Evolutionary conservation across 30 jellyfish, hydroid and myxozoan species (phyloP).

Genomic region (Pelagia noctiluca): DNA sequence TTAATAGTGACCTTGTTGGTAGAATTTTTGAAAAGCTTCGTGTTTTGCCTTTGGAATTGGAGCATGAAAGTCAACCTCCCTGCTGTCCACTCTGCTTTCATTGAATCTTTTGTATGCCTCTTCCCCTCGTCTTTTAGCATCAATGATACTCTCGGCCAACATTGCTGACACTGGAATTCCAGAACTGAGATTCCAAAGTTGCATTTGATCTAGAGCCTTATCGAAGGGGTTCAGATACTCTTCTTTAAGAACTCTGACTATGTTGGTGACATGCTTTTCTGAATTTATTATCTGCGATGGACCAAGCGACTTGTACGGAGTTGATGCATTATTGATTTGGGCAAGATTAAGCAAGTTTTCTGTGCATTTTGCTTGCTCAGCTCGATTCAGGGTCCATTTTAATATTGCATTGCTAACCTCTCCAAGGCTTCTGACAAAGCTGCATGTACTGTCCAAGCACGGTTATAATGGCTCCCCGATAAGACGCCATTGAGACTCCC

Average conservation of each 20-base stretch:
- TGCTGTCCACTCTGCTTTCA: background rate
- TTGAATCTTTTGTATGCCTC: background rate
- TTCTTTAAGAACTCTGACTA: background rate
- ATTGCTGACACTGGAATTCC: background rate
- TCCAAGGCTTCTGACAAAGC: conserved; percentile 42
- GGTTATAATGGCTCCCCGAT: conserved; percentile 3
- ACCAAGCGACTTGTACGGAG: conserved; percentile 26
- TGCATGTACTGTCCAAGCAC: conserved; percentile 33
- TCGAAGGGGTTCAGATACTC: conserved; percentile 25
- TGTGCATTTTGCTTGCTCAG: conserved; percentile 21
- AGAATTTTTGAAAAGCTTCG: background rate
- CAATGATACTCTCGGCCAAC: background rate
- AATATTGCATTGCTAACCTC: conserved; percentile 21
- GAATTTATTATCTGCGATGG: conserved; percentile 20
- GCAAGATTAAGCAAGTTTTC: background rate
- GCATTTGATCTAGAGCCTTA: background rate
- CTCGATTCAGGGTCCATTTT: conserved; percentile 37
- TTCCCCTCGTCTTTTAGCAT: no score
- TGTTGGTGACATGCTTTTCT: conserved; percentile 4
- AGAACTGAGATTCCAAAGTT: conserved; percentile 11
- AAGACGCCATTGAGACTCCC: conserved; percentile 28
- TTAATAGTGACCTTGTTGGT: background rate
- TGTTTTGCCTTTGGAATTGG: conserved; percentile 8
- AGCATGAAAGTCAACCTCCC: background rate
- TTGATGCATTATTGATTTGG: background rate